Base-by-base conservation (phyloP, 2,888 invertebrate genomes). In the Melanotus villosus region DNA sequence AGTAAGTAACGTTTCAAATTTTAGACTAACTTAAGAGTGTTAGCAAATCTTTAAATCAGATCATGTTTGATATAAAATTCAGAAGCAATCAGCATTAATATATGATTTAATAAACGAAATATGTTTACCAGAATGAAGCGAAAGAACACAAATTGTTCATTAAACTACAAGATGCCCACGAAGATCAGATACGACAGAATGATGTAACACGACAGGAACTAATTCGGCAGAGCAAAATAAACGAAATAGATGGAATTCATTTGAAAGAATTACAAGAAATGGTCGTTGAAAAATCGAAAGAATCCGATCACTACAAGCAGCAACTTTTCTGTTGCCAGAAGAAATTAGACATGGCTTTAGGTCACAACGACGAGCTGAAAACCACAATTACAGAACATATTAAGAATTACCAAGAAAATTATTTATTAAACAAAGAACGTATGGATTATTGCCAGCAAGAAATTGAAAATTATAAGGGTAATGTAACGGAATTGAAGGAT, bases 191-290 rank as follows among this genome's bases (percentile, higher is more conserved):
- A 12, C 16, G 14, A 4, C 54, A 60, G 16, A 16, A 45, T 1
- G 54, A 43, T 6, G 1, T 36, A 34, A 41, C 43, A 3, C 14
- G 32, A 34, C 32, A 60, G 9, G 43, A 60, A 38, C 16, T 66
- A 10, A 7, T 54, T 10, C 50, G 62, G n/a, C 75, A 75, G 56
- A 36, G 73, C 16, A 63, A 76, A 45, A 59, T 76, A 6, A 72
- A 71, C 50, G 38, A 65, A 21, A 64, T 69, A 5, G 67, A 73
- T 14, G 45, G 52, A 2, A 68, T 76, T 7, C 80, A 80, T 70
- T 81, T 84, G 41, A 73, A 73, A 38, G 81, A 83, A 73, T 73
- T 84, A 5, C 78, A 82, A 66, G 68, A 72, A 60, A 71, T 79
- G 2, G 73, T 84, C 6, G 76, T 74, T 16, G 78, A 66, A 79